Evolutionary conservation across 2,888 invertebrate species (phyloP).

Genomic region (Leptopterna dolabrata): DNA sequence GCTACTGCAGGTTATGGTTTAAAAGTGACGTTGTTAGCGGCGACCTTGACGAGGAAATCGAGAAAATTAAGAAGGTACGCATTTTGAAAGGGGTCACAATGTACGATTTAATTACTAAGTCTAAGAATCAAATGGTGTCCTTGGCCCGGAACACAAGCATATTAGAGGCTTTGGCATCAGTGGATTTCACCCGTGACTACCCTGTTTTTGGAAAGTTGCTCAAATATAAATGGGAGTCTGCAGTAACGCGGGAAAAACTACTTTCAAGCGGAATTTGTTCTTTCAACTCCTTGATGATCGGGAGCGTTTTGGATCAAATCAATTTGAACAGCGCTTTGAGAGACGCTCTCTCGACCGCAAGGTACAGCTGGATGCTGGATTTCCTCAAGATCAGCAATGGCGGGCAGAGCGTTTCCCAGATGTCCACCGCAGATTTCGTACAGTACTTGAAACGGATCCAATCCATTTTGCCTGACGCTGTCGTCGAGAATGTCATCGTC

Average conservation of each 20-base stretch:
- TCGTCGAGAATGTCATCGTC: slow-evolving; percentile 15
- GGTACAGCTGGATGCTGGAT: slow-evolving; percentile 17
- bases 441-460: background rate
- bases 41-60: background rate
- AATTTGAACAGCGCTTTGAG: background rate
- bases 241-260: background rate
- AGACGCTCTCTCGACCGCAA: background rate
- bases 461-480: background rate
- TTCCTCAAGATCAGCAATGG: background rate
- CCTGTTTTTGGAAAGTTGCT: slow-evolving; percentile 17
- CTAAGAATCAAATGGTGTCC: slow-evolving; percentile 8
- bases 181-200: background rate
- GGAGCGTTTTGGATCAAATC: background rate
- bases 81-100: background rate
- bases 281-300: slow-evolving; percentile 20
- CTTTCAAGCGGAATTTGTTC: slow-evolving; percentile 6
- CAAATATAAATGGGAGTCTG: background rate
- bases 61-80: background rate
- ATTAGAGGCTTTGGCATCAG: background rate
- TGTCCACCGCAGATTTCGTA: background rate
- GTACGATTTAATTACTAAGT: background rate
- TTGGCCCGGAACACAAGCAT: slow-evolving; percentile 19
- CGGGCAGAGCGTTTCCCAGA: background rate
- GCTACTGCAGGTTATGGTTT: background rate
- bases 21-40: background rate